Conservation (phyloP, 2,888 invertebrate species). For the Sinodicranocentrus sp. region DNA sequence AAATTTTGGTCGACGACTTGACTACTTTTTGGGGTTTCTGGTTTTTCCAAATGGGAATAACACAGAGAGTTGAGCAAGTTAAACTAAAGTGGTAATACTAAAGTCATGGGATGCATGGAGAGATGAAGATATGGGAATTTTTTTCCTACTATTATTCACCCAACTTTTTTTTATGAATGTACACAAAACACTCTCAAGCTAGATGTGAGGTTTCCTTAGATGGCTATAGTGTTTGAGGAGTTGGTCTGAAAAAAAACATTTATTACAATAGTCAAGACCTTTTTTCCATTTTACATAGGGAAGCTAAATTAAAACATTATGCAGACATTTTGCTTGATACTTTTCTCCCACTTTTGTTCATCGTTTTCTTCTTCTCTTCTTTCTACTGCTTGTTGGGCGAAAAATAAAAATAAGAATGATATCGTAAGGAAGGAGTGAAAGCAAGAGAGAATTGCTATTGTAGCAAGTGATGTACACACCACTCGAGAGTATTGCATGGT, state of each 20-base stretch:
- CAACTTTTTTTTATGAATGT: neutral
- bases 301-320: constrained; percentile 48
- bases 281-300: constrained; percentile 26
- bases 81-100: constrained; percentile 6
- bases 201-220: too few species aligned
- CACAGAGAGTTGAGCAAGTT: constrained; percentile 10
- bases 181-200: too few species aligned
- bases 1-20: constrained; percentile 30
- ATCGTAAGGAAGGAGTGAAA: too few species aligned
- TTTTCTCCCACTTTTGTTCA: constrained; percentile 1
- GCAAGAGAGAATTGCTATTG: too few species aligned
- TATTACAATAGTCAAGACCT: constrained; percentile 25
- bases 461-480: neutral
- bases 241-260: constrained; percentile 16
- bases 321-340: constrained; percentile 45
- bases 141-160: neutral
- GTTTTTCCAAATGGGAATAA: constrained; percentile 17
- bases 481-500: constrained; percentile 13
- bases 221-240: neutral
- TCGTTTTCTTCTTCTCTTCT: too few species aligned
- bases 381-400: too few species aligned
- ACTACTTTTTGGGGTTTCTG: constrained; percentile 16
- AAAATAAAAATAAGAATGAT: too few species aligned
- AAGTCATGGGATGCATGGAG: constrained; percentile 5
- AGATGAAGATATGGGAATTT: neutral